Base-by-base conservation (phyloP, 2,888 invertebrate species). In the Stenodera caucasica region DNA sequence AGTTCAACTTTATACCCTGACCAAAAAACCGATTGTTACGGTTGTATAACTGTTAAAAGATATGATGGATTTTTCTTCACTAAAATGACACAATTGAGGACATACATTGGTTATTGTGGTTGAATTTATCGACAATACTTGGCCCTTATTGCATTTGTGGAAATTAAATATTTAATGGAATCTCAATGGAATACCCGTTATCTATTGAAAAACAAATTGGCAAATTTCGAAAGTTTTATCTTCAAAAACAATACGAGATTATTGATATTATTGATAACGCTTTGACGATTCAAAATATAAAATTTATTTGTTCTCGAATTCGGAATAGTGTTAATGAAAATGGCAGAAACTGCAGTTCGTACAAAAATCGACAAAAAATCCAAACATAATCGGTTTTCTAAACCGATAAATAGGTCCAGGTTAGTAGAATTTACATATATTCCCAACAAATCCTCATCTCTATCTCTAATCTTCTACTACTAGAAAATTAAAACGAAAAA, bases 1-100 rank as follows among this genome's bases (percentile, higher is more conserved):
- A 30, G 53, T 53, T 55, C 55, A 61, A 53, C 55, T n/a, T 57
- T 54, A 37, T 58, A 52, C 50, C 56, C 60, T 56, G 56, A 53
- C 58, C 56, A 49, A 45, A 45, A 45, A 45, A 18, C 21, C 21
- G 21, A 21, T 45, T 40, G 37, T 40, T 40, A 40, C 37, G 37
- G 37, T 40, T 40, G 21, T 45, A 21, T 45, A 45, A 45, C 45
- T 45, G 45, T 45, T 21, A 45, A 21, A 21, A 45, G 35, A 11
- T 35, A 11, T 32, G 1, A 1, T 21, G 21, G 3, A 21, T 21
- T 45, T 45, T 45, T 45, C 7, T 40, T 18, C 9, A 0, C 18
- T n/a, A 18, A 40, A 9, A 40, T 15, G n/a, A 33, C 33, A 33
- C 11, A 37, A 37, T 37, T 15, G 37, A 45, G 45, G 45, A 45